Base-by-base conservation (phyloP, 1,140 invertebrate species). In the Luehdorfia chinensis region DNA sequence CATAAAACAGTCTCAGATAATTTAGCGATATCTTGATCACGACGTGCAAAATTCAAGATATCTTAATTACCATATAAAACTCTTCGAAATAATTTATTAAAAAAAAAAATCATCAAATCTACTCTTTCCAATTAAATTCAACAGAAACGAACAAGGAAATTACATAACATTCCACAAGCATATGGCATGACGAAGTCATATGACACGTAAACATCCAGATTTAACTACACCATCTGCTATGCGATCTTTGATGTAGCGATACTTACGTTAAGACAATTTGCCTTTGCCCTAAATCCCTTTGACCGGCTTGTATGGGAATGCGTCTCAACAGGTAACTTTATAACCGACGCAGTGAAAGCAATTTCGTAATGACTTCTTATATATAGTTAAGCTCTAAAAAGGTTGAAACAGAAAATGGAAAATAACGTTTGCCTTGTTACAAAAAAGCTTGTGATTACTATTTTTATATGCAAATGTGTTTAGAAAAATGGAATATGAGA, bases 281-380 rank as follows among this genome's bases (percentile, higher is more conserved):
- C 58, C 54, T 63, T 58, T 54, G 57, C 49, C 58, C 66, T 55
- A 53, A 63, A 67, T 66, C 55, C 62, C 61, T 69, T 66, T 66
- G 57, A 66, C 16, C 1, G 52, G 47, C 31, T 56, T 64, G 47
- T 51, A 5, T 14, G 57, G 50, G 63, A 64, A 25, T 49, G 28
- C 15, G 45, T 60, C 47, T 62, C 57, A 62, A 70, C 69, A 75
- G 74, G 70, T 77, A 75, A 70, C 66, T 75, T 68, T 67, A 31
- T 66, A 60, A 58, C 62, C 75, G 72, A 72, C 57, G 64, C 62
- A 67, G 62, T 72, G 64, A 59, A 64, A 70, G 61, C 59, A 68
- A 70, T 75, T 70, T 66, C 34, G 58, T 59, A 64, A 70, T 60
- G 43, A 25, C 46, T 61, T 54, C 49, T 67, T 55, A 69, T 51